Conservation (phyloP, 2,113 vertebrate genomes). For the Todiramphus saurophagus region DNA sequence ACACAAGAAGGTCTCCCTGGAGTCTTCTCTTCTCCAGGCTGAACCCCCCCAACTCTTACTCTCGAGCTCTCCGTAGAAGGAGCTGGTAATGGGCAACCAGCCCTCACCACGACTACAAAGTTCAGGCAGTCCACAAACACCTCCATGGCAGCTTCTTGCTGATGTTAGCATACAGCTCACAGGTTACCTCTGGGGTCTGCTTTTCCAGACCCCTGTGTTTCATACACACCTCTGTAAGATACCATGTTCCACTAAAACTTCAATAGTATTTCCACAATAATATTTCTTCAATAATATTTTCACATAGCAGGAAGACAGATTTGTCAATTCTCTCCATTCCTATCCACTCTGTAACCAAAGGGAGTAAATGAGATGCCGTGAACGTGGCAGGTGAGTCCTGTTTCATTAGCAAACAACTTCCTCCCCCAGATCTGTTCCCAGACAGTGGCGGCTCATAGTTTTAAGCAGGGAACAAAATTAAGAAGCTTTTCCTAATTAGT, state of each 20-base stretch:
- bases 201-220: neutral
- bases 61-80: neutral
- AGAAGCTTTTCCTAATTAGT: slow-evolving; percentile 72
- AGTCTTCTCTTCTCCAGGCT: too few relatives aligned
- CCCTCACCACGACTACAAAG: neutral
- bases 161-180: neutral
- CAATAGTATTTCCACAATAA: neutral
- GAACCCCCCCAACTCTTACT: neutral
- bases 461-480: slow-evolving; percentile 66
- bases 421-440: slow-evolving; percentile 49
- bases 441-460: slow-evolving; percentile 48
- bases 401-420: neutral
- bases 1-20: too few relatives aligned
- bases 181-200: neutral
- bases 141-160: neutral
- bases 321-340: neutral
- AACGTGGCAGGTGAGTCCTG: neutral
- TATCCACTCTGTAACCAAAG: neutral
- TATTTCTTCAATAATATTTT: neutral
- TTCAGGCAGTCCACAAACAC: neutral
- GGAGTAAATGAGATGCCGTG: neutral
- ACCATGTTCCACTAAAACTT: neutral
- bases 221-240: neutral
- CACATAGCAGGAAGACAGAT: neutral
- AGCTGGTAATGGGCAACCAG: neutral